Percentiles rank a stretch among this genome's conserved stretches.
phyloP scores from a whole-genome alignment of 2,888 invertebrate genomes.

The Eretmocerus hayati region DNA sequence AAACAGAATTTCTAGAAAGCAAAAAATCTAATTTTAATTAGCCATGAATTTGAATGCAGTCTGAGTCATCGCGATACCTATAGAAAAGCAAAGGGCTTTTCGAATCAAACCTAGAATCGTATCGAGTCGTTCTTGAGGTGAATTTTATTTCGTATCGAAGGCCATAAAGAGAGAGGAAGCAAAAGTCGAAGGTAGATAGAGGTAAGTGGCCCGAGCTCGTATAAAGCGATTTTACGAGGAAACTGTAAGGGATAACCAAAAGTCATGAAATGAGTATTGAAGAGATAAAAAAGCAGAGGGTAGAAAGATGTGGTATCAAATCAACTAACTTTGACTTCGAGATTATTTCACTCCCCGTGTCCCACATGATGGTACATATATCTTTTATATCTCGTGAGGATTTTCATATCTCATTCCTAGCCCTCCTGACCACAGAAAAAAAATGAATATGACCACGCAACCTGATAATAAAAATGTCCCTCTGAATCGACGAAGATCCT shows the following conservation, averaged over 20 bases:
- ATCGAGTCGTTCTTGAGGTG: too few relatives aligned
- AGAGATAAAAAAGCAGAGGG: constrained; percentile 16
- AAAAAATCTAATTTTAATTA: too few relatives aligned
- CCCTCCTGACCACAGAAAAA: too few relatives aligned
- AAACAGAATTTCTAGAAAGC: too few relatives aligned
- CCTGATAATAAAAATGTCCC: too few relatives aligned
- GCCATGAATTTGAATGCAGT: too few relatives aligned
- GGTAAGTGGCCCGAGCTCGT: constrained; percentile 12
- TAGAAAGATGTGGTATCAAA: constrained; percentile 20
- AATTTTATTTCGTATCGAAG: constrained; percentile 3
- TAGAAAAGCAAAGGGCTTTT: too few relatives aligned
- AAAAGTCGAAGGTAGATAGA: constrained; percentile 3
- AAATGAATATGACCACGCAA: too few relatives aligned
- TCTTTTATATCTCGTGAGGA: neutral
- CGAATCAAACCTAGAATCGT: too few relatives aligned
- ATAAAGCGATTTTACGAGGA: constrained; percentile 19
- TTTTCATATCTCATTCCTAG: too few relatives aligned
- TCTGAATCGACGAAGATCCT: too few relatives aligned
- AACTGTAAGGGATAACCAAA: constrained; percentile 21
- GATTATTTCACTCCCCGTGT: constrained; percentile 12
- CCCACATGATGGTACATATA: neutral
- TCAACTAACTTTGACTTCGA: constrained; percentile 12
- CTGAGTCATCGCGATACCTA: too few relatives aligned
- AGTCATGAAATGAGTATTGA: constrained; percentile 20
- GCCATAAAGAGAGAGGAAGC: constrained; percentile 5